These are phyloP conservation scores for Ellobius talpinus DNA, from an alignment of 2,113 vertebrate species.

Conservation along the genomic window DNA sequence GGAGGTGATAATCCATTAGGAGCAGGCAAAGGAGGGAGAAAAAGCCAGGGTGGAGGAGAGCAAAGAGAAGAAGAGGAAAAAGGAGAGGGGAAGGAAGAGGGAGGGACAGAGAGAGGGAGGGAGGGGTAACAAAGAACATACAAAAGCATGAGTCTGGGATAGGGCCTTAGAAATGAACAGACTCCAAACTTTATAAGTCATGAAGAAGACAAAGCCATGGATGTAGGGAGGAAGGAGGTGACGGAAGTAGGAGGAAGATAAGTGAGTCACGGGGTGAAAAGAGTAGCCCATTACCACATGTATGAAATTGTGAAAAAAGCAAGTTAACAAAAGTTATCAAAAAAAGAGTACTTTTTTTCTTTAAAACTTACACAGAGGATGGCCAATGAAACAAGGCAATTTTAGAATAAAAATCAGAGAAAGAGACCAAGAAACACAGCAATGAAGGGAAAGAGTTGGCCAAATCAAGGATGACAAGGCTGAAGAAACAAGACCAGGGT, in stretches of 20 bases:
- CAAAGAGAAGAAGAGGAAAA: neutral
- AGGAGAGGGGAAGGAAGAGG: no score
- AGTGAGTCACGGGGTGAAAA: neutral
- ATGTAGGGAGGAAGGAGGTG: no score
- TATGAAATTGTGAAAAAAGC: no score
- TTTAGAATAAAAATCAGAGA: neutral
- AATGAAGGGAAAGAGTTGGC: neutral
- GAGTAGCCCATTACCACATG: neutral
- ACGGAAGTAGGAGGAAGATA: neutral
- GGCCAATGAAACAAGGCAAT: neutral
- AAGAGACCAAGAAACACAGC: neutral
- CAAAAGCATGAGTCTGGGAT: neutral
- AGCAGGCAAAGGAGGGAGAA: neutral
- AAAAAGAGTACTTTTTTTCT: neutral
- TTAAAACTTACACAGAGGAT: neutral
- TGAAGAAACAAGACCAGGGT: neutral
- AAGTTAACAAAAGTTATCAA: neutral
- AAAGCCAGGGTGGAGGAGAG: neutral
- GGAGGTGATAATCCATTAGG: neutral
- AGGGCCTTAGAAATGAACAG: constrained; percentile 12
- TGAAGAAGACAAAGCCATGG: neutral
- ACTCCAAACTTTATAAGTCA: neutral
- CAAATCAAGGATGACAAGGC: neutral
- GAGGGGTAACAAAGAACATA: neutral
- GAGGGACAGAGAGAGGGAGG: accelerated